Conservation (phyloP, 2,888 invertebrate species). For the Nymphalis c-album region DNA sequence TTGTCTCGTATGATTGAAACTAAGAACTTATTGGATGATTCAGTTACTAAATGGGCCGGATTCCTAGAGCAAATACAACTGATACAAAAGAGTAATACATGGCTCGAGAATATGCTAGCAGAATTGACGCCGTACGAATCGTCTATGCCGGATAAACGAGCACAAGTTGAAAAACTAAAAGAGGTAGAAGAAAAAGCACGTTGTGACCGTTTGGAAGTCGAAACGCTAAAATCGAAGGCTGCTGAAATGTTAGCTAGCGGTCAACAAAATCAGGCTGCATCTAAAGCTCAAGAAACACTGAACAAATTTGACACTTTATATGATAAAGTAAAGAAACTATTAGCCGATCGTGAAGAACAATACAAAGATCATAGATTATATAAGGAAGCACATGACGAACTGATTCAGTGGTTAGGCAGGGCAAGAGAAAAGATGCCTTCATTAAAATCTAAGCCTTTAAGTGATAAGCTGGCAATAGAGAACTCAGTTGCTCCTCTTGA, state of each 20-base stretch:
- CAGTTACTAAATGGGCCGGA: slow-evolving; percentile 95
- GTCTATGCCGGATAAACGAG: slow-evolving; percentile 92
- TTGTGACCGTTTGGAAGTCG: slow-evolving; percentile 94
- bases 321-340: slow-evolving; percentile 87
- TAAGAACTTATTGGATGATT: slow-evolving; percentile 92
- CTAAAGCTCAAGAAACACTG: slow-evolving; percentile 91
- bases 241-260: slow-evolving; percentile 92
- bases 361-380: slow-evolving; percentile 93
- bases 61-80: slow-evolving; percentile 93
- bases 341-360: slow-evolving; percentile 91
- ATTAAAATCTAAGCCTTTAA: slow-evolving; percentile 90
- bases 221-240: slow-evolving; percentile 90
- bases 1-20: slow-evolving; percentile 95
- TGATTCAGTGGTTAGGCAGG: slow-evolving; percentile 92
- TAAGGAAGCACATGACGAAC: slow-evolving; percentile 94
- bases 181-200: slow-evolving; percentile 93
- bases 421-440: slow-evolving; percentile 95
- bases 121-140: slow-evolving; percentile 89
- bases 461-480: slow-evolving; percentile 94
- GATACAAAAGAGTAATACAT: slow-evolving; percentile 90
- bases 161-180: slow-evolving; percentile 92
- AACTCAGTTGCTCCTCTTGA: slow-evolving; percentile 94
- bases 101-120: slow-evolving; percentile 86
- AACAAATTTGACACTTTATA: slow-evolving; percentile 91
- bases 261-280: slow-evolving; percentile 90